Percentiles rank a stretch among this genome's conserved stretches.
These are phyloP conservation scores for Arge pagana DNA, from an alignment of 2,888 invertebrate species.

Conservation along the genomic window DNA sequence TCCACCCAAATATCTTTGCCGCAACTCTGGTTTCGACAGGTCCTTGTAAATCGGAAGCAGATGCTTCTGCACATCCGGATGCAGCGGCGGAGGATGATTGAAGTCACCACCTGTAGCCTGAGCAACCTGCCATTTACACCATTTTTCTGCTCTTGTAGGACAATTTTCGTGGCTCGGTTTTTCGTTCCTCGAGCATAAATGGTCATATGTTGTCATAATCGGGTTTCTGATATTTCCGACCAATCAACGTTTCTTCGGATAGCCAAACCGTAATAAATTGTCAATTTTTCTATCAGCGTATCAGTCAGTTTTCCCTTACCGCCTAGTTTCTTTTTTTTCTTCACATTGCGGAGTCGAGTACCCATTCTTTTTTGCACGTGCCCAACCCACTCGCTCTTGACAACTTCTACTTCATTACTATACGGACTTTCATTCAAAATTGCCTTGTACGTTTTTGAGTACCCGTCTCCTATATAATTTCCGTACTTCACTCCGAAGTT, in stretches of 20 bases:
- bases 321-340: conserved; percentile 27
- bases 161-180: conserved; percentile 30
- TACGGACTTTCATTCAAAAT: conserved; percentile 6
- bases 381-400: conserved; percentile 21
- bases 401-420: conserved; percentile 3
- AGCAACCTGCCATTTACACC: conserved; percentile 29
- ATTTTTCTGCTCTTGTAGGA: conserved; percentile 27
- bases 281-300: conserved; percentile 30
- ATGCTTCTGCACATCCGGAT: conserved; percentile 25
- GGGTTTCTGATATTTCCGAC: conserved; percentile 33
- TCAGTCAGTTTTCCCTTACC: conserved; percentile 30
- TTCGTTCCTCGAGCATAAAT: conserved; percentile 30
- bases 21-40: conserved; percentile 22
- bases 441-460: conserved; percentile 5
- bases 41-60: conserved; percentile 24
- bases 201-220: conserved; percentile 32
- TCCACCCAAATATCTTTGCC: conserved; percentile 22
- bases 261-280: conserved; percentile 34
- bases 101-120: conserved; percentile 13
- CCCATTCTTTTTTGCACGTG: conserved; percentile 25
- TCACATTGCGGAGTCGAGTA: conserved; percentile 9
- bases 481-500: no score
- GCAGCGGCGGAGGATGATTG: conserved; percentile 24
- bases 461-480: no score
- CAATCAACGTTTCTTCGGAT: conserved; percentile 31